Base-by-base conservation (phyloP, 2,888 invertebrate genomes). In the Agrochola circellaris region DNA sequence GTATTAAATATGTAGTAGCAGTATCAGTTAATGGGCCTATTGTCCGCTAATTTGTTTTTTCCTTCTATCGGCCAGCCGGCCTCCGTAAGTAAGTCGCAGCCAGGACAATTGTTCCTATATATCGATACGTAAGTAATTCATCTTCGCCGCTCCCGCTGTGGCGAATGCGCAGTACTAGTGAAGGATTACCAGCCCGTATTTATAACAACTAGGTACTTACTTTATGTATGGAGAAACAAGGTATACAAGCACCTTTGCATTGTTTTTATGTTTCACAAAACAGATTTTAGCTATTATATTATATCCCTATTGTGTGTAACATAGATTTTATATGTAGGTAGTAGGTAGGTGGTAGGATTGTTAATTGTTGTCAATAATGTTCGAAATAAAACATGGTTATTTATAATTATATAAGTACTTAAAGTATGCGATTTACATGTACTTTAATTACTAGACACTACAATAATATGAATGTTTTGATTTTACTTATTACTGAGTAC, bases 41-140 rank as follows among this genome's bases (percentile, higher is more conserved):
- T 86, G 87, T 84, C 56, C 69, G 76, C 42, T 83, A 83, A 84
- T 79, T 30, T 73, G 83, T 73, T 64, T 69, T 70, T 75, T 79
- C 75, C 87, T 82, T 75, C 26, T 38, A 26, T 75, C 61, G 56
- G 77, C n/a, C 34, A 42, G 61, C 45, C 17, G 45, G 45, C 45
- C 23, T 61, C 45, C 26, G 34, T 54, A 6, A n/a, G 30, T 74
- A 23, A 51, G 60, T 17, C 75, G 45, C 7, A 17, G 34, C 1
- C 60, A 34, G 42, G n/a, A 34, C 60, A 81, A 60, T 81, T 73
- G 48, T 72, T 71, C n/a, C 13, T 26, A 26, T n/a, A 51, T 9
- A 51, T 51, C 9, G 38, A n/a, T 48, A 2, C 1, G 4, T 51
- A 54, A 17, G 38, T 71, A 54, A 42, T 73, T 54, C 38, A 30